Base-by-base conservation (phyloP, 1,140 invertebrate species). In the Paramacrobiotus metropolitanus region DNA sequence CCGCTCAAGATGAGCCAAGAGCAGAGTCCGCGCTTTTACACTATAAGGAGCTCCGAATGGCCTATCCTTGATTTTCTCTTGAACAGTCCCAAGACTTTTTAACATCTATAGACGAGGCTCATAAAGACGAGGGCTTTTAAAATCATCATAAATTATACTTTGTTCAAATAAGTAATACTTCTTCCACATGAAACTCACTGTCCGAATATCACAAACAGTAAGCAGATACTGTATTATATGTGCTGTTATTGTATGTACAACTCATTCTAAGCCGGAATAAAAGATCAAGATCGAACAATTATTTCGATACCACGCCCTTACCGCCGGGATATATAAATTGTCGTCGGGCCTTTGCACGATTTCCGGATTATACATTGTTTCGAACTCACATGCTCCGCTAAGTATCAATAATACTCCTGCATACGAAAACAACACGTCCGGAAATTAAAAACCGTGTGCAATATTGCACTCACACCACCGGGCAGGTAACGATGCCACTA, bases 41-140 rank as follows among this genome's bases (percentile, higher is more conserved):
- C 89, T 93, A 75, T 98, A 99, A n/a, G 83, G 77, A 64, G 85
- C 83, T 73, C 88, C 93, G 21, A 98, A 75, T 0, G 93, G 93
- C 59, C 81, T 77, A 72, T 98, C 92, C 68, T 88, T 87, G 72
- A 94, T 96, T 70, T 96, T 97, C 70, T 95, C 91, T 61, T 82
- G 81, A 2, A 98, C 73, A 73, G 94, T 87, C 9, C 83, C 82
- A 44, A 98, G 73, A 67, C 89, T 84, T 65, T 86, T 87, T 44
- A 97, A 86, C 31, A 98, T 75, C 83, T 91, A 73, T 30, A 78
- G 77, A 68, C 30, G n/a, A n/a, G n/a, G n/a, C n/a, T n/a, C n/a
- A n/a, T n/a, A n/a, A 64, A 67, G 64, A 61, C 68, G 62, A 67
- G 28, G 9, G n/a, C 21, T 29, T 9, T 20, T 9, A 30, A 9